phyloP scores from a whole-genome alignment of 2,888 invertebrate genomes.

The Flexamia atlantica region DNA sequence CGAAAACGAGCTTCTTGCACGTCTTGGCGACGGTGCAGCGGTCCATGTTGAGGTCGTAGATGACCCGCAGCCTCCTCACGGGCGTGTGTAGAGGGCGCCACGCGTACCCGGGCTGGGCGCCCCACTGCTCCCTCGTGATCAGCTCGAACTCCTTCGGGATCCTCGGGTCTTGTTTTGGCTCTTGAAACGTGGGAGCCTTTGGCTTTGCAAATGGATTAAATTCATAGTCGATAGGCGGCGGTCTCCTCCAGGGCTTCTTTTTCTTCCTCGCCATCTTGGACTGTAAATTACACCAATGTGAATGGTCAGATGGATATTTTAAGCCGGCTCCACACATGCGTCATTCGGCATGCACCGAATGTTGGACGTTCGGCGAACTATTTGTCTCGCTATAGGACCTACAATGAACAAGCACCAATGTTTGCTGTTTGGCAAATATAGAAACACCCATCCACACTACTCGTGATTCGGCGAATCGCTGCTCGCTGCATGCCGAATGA shows the following conservation, averaged over 20 bases:
- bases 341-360: too few relatives aligned
- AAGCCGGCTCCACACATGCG: too few relatives aligned
- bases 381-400: too few relatives aligned
- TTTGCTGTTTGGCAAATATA: too few relatives aligned
- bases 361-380: too few relatives aligned
- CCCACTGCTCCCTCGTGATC: background rate
- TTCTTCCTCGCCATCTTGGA: slow-evolving; percentile 7
- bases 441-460: too few relatives aligned
- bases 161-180: background rate
- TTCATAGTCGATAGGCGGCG: too few relatives aligned
- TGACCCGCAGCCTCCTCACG: background rate
- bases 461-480: too few relatives aligned
- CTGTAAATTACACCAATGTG: background rate
- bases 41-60: slow-evolving; percentile 9
- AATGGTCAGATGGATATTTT: too few relatives aligned
- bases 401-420: too few relatives aligned
- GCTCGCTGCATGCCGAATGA: too few relatives aligned
- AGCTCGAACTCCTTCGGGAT: background rate
- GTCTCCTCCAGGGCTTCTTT: background rate
- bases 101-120: background rate
- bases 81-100: background rate
- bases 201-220: too few relatives aligned
- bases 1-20: slow-evolving; percentile 5
- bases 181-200: background rate
- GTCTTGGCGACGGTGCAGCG: background rate